phyloP scores from a whole-genome alignment of 1,140 invertebrate genomes.

The Drosophila yakuba region DNA sequence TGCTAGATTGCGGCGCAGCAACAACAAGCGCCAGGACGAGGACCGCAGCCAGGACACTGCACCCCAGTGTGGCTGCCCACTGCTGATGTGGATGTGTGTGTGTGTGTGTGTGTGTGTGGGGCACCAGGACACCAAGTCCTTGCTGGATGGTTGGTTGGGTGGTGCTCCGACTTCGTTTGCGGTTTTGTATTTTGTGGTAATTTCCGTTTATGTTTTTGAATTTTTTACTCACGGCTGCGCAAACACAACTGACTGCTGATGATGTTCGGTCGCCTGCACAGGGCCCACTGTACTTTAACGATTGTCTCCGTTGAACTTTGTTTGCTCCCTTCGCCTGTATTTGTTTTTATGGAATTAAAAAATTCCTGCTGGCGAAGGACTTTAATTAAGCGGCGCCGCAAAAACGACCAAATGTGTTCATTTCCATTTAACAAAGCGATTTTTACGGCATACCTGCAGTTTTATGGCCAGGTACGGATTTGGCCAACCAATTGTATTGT shows the following conservation, averaged over 20 bases:
- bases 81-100: conserved; percentile 13
- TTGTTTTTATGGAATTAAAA: conserved; percentile 72
- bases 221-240: conserved; percentile 81
- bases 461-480: not conserved
- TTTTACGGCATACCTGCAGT: conserved; percentile 15
- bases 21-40: conserved; percentile 43
- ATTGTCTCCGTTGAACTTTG: conserved; percentile 53
- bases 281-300: conserved; percentile 51
- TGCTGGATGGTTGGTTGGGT: conserved; percentile 13
- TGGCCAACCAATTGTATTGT: not conserved
- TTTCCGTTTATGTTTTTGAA: conserved; percentile 84
- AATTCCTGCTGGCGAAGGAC: conserved; percentile 56
- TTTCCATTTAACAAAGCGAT: conserved; percentile 2
- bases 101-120: conserved; percentile 1
- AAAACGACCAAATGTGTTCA: conserved; percentile 4
- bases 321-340: conserved; percentile 43
- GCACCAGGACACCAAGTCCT: too few relatives aligned
- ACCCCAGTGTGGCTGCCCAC: conserved; percentile 18
- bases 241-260: conserved; percentile 77
- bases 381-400: conserved; percentile 65
- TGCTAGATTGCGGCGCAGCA: conserved; percentile 71
- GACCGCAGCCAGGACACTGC: conserved; percentile 21
- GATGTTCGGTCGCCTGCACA: conserved; percentile 42
- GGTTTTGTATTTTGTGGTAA: conserved; percentile 83
- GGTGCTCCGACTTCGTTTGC: conserved; percentile 26